Base-by-base conservation (phyloP, 2,113 vertebrate genomes). In the Solenodon paradoxus region DNA sequence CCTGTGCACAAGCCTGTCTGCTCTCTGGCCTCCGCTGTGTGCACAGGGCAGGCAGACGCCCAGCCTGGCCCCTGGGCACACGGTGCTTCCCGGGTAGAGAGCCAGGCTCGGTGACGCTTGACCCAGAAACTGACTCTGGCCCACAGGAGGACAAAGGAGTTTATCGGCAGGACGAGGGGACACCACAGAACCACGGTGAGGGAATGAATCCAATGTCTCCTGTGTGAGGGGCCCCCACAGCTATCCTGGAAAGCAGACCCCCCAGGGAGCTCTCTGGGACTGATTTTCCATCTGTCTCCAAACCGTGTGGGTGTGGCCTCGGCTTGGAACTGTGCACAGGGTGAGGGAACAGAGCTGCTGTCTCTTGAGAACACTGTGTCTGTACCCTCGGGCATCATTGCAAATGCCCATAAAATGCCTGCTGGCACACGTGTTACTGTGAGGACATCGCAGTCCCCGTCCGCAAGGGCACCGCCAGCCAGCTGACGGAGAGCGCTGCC, bases 261-360 rank as follows among this genome's bases (percentile, higher is more conserved):
- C 11, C 15, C 8, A 1, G 17, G 1, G 5, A 40, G 38, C 42
- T 87, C 80, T 38, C 2, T 22, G 86, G n/a, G 55, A 22, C 49
- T 59, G 20, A 2, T 10, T 53, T 45, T 53, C 69, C 55, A 28
- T 30, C 9, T 38, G 0, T 1, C 1, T 38, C 10, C 9, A 1
- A 15, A 45, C 61, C 13, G 9, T 1, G 77, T n/a, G 66, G 38
- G 0, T 47, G 64, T 40, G 57, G 57, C 49, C 69, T 71, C 24
- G 1, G 57, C 1, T 5, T 22, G 5, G 13, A 6, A 7, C 16
- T 55, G 32, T 2, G 19, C 0, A 0, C 2, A 4, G 24, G 13
- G 26, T 82, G 63, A 49, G 53, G 7, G 3, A 26, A 11, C 19
- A 28, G 15, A 40, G 5, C 61, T 12, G 20, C 38, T 38, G 42